Base-by-base conservation (phyloP, 2,888 invertebrate genomes). In the Idaea dimidiata region DNA sequence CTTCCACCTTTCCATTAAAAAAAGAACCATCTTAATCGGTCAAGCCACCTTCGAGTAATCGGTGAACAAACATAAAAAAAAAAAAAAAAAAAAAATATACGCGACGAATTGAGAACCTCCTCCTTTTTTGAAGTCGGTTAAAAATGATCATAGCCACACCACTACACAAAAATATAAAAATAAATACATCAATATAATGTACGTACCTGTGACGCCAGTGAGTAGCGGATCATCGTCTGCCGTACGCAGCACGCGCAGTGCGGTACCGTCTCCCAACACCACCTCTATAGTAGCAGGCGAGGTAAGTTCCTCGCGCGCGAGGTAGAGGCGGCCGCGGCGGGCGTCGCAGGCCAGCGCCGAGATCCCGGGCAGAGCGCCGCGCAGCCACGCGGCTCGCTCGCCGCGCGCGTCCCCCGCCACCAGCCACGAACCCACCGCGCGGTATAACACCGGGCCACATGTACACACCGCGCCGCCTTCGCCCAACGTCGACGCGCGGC, bases 381-480 rank as follows among this genome's bases (percentile, higher is more conserved):
- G 93, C 57, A 96, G 87, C 77, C 70, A 70, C 61, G 94, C 93
- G 32, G 95, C 93, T 80, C 93, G 96, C 83, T 96, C 95, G 2
- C 97, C 97, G 69, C 94, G 93, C 60, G 97, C 88, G 77, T 95
- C 96, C 69, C 95, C 94, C 0, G 94, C 97, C 62, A 94, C 91
- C 69, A 98, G 96, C 70, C 93, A 89, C 87, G 75, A 80, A 62
- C 89, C 89, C 10, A 94, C 93, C 89, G 95, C 94, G 80, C 97
- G 95, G 87, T 96, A 97, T 86, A 97, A 93, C 78, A 96, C 92
- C 16, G 96, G 96, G 64, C 96, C 94, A 96, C 96, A 97, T 91
- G 98, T 97, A 54, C 97, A 96, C 80, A 98, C 94, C 2, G 96
- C 97, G 61, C 93, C 86, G 57, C 93, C 95, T 58, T 95, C 95